These are phyloP conservation scores for Oncorhynchus masou DNA, from an alignment of 2,113 vertebrate species.

Conservation along the genomic window DNA sequence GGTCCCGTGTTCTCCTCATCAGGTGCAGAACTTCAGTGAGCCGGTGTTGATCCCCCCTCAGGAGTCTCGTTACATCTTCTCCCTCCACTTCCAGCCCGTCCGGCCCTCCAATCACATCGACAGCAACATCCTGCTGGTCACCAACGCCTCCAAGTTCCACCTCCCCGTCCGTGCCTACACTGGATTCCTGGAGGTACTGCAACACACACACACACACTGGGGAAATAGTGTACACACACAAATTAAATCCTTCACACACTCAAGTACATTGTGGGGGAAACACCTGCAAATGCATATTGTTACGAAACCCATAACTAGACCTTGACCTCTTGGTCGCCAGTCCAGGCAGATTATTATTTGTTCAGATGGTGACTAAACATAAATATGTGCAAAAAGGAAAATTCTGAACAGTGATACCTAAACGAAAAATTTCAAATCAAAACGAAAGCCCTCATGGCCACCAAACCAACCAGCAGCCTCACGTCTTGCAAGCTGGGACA, in stretches of 20 bases:
- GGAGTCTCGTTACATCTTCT: constrained; percentile 91
- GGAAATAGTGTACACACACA: too few species aligned
- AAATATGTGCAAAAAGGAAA: too few species aligned
- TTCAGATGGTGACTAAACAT: too few species aligned
- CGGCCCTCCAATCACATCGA: constrained; percentile 91
- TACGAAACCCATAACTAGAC: too few species aligned
- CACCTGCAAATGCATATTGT: neutral
- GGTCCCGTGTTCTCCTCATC: neutral
- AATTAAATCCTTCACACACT: neutral
- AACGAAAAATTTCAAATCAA: too few species aligned
- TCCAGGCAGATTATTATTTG: too few species aligned
- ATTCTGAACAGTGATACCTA: too few species aligned
- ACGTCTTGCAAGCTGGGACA: too few species aligned
- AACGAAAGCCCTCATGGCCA: too few species aligned
- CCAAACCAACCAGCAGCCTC: too few species aligned
- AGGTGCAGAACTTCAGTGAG: constrained; percentile 95
- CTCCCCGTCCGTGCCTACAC: constrained; percentile 95
- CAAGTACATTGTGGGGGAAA: neutral
- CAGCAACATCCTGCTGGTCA: constrained; percentile 95
- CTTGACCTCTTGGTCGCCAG: too few species aligned
- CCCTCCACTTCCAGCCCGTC: constrained; percentile 89
- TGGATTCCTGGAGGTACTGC: constrained; percentile 91
- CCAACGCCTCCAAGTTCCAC: constrained; percentile 97
- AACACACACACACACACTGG: neutral
- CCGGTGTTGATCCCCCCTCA: constrained; percentile 89